Evolutionary conservation across 2,797 vertebrate genomes (phyloP).

Genomic region (Sciaenops ocellatus): DNA sequence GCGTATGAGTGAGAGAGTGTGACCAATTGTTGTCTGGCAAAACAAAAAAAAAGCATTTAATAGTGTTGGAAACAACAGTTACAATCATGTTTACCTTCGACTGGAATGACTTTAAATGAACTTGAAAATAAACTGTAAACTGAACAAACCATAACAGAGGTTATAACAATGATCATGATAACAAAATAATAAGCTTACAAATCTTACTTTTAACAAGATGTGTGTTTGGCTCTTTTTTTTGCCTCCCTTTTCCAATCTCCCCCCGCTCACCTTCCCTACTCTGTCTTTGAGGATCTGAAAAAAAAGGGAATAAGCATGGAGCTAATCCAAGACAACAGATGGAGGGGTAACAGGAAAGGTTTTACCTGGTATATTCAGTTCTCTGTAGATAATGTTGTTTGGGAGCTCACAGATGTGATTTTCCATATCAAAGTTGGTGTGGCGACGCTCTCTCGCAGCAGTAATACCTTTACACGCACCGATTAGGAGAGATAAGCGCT

Average conservation of each 20-base stretch:
- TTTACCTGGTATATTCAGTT: slow-evolving; percentile 53
- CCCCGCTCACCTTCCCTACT: slow-evolving; percentile 1
- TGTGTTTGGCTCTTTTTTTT: slow-evolving; percentile 80
- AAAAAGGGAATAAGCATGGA: slow-evolving; percentile 37
- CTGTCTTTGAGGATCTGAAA: slow-evolving; percentile 49
- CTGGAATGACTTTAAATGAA: slow-evolving; percentile 89
- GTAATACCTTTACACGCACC: slow-evolving; percentile 71
- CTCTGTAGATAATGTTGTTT: slow-evolving; percentile 77
- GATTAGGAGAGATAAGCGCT: slow-evolving; percentile 72
- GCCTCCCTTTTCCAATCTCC: slow-evolving; percentile 12
- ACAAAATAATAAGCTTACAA: slow-evolving; percentile 86
- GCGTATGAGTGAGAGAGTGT: slow-evolving; percentile 51
- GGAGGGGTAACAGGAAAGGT: slow-evolving; percentile 44
- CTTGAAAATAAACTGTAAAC: slow-evolving; percentile 88
- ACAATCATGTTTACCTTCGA: slow-evolving; percentile 91
- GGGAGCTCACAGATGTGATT: slow-evolving; percentile 68
- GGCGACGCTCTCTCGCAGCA: slow-evolving; percentile 55
- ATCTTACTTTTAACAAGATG: slow-evolving; percentile 83
- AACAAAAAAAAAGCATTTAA: slow-evolving; percentile 88
- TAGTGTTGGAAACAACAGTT: slow-evolving; percentile 89
- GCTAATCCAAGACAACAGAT: slow-evolving; percentile 70
- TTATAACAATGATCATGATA: slow-evolving; percentile 86
- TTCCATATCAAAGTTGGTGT: slow-evolving; percentile 75
- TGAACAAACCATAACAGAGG: slow-evolving; percentile 86
- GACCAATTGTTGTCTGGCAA: slow-evolving; percentile 78